Evolutionary conservation across 2,888 invertebrate species (phyloP), one percentile per base, ranked within the genome.

Genomic region (Agriopis marginaria): DNA sequence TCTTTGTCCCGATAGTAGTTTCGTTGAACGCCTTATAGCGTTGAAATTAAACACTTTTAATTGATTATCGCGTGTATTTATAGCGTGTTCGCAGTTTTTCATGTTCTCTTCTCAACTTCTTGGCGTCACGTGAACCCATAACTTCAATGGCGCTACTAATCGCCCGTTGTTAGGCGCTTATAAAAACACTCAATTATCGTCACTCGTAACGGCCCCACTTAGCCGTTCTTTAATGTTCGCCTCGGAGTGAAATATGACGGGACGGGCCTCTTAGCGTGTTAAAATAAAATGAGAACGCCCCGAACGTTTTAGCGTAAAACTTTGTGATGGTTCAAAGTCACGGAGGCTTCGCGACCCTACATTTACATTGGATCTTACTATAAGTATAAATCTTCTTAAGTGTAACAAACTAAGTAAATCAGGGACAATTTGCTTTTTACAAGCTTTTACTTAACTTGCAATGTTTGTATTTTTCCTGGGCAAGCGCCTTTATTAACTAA

Each of bases 161-260:
- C 51, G 56, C 56, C 7, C 39, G 56, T 47, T 51, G 62, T 67
- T 56, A 62, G 56, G 11, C 66, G 61, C 66, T 51, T 62, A 62
- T 67, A 67, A 67, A 66, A 62, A 67, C 50, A 45, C 56, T 67
- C 67, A 62, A 67, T 67, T 67, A 67, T 63, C 62, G 67, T 58
- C 62, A 51, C 56, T 51, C 50, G 40, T 51, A 62, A 67, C 66
- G 55, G 62, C 62, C 44, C 40, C 62, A 67, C 62, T 67, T 50
- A 62, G 62, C 61, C 61, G 11, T 56, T 56, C 56, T 62, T 62
- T 67, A 61, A 66, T 61, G 66, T 61, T 61, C 66, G n/a, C 66
- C 47, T 62, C 50, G 55, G 66, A 61, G 66, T 61, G 61, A 67
- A 62, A 62, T 67, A 62, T 67, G 67, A 62, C 67, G 56, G 14